phyloP scores from a whole-genome alignment of 2,797 vertebrate species.

The Pangasius mekongensis region DNA sequence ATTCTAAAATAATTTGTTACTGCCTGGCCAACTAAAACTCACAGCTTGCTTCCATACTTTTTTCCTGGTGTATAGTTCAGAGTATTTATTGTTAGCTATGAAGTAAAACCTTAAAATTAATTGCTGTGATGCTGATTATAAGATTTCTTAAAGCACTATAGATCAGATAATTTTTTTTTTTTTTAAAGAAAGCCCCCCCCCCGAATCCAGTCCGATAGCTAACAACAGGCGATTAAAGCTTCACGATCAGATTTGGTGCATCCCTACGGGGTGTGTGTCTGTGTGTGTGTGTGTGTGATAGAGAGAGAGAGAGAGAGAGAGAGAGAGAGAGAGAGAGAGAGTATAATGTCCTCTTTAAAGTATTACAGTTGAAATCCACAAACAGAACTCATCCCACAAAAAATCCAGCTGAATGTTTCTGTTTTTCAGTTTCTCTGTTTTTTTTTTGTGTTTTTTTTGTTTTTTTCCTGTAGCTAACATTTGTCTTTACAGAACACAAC shows the following conservation, averaged over 20 bases:
- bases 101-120: neutral
- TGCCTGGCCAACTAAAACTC: neutral
- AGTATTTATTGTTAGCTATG: neutral
- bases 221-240: neutral
- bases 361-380: neutral
- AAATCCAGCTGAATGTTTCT: neutral
- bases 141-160: neutral
- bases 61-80: neutral
- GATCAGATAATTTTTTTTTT: neutral
- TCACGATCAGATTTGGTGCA: constrained; percentile 7
- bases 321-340: neutral
- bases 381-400: neutral
- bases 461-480: neutral
- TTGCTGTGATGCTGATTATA: neutral
- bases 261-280: neutral
- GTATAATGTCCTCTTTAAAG: neutral
- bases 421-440: neutral
- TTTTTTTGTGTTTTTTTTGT: neutral
- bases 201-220: neutral
- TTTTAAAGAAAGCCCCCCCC: neutral
- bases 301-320: neutral
- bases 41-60: neutral
- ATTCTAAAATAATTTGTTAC: neutral
- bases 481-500: neutral
- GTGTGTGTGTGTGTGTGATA: neutral